These are phyloP conservation scores for Nannoperca australis DNA, from an alignment of 2,797 vertebrate species.

Conservation along the genomic window DNA sequence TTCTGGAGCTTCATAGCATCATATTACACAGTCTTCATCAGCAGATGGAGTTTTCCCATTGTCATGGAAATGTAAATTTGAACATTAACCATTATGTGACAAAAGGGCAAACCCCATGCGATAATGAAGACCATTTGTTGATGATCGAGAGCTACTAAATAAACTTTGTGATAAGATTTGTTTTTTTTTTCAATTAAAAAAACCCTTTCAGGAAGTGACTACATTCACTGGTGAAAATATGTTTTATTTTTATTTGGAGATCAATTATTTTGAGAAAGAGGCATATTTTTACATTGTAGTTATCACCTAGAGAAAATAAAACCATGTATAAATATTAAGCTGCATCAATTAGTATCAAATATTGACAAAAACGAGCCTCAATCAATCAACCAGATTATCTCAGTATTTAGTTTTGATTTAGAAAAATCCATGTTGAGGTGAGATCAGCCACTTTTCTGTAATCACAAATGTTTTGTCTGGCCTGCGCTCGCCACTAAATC, in stretches of 20 bases:
- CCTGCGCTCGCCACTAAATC: conserved; percentile 2
- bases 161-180: background rate
- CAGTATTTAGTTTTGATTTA: background rate
- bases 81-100: background rate
- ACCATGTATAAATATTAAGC: background rate
- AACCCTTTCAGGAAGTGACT: too few species aligned
- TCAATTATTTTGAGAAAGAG: background rate
- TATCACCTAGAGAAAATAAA: background rate
- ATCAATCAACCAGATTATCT: background rate
- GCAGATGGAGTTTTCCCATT: background rate
- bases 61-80: background rate
- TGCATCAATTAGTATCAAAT: background rate
- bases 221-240: too few species aligned
- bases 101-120: background rate
- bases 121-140: background rate
- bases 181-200: background rate
- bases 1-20: background rate
- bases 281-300: background rate
- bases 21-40: background rate
- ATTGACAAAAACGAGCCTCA: background rate
- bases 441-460: background rate
- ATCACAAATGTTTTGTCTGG: conserved; percentile 37
- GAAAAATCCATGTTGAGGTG: background rate
- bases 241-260: background rate
- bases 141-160: background rate